Evolutionary conservation across 1,140 invertebrate species (phyloP).

Genomic region (Sitobion miscanthi): DNA sequence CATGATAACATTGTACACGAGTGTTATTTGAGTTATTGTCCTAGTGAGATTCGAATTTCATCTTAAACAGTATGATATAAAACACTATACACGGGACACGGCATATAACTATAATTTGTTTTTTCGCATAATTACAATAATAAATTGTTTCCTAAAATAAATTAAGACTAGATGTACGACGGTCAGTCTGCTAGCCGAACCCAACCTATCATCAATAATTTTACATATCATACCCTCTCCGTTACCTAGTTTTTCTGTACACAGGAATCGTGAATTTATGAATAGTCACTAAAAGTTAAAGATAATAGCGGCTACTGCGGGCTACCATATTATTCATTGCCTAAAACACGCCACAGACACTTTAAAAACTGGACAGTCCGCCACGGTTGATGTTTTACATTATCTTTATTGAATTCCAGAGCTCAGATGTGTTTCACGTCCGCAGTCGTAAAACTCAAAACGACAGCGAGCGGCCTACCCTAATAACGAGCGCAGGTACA

Average conservation of each 20-base stretch:
- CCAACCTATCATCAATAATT: no score
- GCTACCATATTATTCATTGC: background rate
- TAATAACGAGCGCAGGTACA: background rate
- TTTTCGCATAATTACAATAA: no score
- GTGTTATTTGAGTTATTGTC: background rate
- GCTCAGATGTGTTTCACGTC: background rate
- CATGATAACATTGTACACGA: background rate
- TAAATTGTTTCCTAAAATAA: no score
- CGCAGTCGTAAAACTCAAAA: conserved; percentile 9
- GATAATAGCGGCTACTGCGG: background rate
- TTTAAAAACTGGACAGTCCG: background rate
- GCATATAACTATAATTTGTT: no score
- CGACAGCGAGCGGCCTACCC: background rate
- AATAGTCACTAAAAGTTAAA: background rate
- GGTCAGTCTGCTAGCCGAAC: no score
- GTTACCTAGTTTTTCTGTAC: background rate
- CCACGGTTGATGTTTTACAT: background rate
- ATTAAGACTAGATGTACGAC: no score
- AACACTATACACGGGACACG: no score
- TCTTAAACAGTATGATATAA: no score
- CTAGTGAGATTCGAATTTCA: no score
- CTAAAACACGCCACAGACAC: background rate
- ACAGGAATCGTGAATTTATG: background rate
- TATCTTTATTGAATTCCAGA: conserved; percentile 1
- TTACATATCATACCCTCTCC: no score